These are phyloP conservation scores for Ceyx melanurus DNA, from an alignment of 2,113 vertebrate genomes.

Conservation along the genomic window DNA sequence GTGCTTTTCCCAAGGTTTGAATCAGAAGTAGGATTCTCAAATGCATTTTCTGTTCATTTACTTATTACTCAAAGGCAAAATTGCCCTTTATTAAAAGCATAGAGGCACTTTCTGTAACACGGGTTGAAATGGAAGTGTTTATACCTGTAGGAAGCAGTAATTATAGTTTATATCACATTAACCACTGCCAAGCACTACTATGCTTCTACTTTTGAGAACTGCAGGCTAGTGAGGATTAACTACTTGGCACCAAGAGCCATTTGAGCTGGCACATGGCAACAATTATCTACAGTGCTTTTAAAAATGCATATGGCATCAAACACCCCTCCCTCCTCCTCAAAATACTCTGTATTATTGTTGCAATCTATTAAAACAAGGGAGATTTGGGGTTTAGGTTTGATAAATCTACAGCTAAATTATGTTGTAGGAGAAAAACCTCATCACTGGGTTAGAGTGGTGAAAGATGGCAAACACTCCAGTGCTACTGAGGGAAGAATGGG, in stretches of 20 bases:
- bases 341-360: not conserved
- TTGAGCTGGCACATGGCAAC: not conserved
- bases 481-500: not conserved
- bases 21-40: not conserved
- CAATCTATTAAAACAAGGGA: not conserved
- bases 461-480: not conserved
- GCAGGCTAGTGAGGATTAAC: not conserved
- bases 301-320: slow-evolving; percentile 3
- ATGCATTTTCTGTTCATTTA: not conserved
- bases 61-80: not conserved
- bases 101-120: not conserved
- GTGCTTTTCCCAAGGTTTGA: not conserved
- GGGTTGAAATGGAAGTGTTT: not conserved
- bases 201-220: not conserved
- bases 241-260: not conserved
- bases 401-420: not conserved
- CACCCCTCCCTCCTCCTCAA: not conserved
- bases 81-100: not conserved
- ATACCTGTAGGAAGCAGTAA: not conserved
- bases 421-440: not conserved
- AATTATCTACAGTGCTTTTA: slow-evolving; percentile 4
- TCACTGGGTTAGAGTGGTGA: not conserved
- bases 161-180: not conserved
- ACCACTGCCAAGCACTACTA: not conserved
- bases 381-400: not conserved